Evolutionary conservation across 2,888 invertebrate genomes (phyloP).

Genomic region (Tortrix viridana): DNA sequence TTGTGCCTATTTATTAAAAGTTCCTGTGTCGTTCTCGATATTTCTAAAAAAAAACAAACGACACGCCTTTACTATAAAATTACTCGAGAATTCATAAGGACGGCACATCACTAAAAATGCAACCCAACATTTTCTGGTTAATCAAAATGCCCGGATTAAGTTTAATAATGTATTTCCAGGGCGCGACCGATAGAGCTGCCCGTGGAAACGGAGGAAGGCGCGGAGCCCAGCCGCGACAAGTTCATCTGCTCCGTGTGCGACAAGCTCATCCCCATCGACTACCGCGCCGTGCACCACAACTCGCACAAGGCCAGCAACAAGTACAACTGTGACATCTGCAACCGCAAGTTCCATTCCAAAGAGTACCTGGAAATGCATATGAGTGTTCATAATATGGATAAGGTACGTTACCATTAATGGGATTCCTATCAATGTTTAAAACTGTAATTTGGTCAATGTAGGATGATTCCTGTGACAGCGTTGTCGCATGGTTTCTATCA

Average conservation of each 20-base stretch:
- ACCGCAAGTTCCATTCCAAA: constrained; percentile 87
- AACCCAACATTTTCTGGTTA: no score
- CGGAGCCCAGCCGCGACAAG: constrained; percentile 51
- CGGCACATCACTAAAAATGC: no score
- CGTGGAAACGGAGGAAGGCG: constrained; percentile 63
- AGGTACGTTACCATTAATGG: constrained; percentile 59
- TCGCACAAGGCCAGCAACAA: constrained; percentile 86
- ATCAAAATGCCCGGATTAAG: no score
- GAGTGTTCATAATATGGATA: constrained; percentile 86
- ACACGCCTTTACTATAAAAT: no score
- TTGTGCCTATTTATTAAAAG: no score
- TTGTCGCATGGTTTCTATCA: no score
- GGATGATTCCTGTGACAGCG: no score
- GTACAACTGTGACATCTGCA: constrained; percentile 87
- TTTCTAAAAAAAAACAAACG: no score
- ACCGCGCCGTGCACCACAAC: constrained; percentile 86
- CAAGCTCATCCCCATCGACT: constrained; percentile 72
- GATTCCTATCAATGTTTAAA: no score
- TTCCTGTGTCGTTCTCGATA: no score
- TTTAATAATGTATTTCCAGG: constrained; percentile 48
- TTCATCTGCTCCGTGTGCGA: constrained; percentile 83
- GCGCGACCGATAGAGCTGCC: constrained; percentile 75
- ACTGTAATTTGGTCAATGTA: no score
- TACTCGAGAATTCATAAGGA: no score
- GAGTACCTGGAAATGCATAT: constrained; percentile 89